These are phyloP conservation scores for Globia sparganii DNA, from an alignment of 2,888 invertebrate species.

Conservation along the genomic window DNA sequence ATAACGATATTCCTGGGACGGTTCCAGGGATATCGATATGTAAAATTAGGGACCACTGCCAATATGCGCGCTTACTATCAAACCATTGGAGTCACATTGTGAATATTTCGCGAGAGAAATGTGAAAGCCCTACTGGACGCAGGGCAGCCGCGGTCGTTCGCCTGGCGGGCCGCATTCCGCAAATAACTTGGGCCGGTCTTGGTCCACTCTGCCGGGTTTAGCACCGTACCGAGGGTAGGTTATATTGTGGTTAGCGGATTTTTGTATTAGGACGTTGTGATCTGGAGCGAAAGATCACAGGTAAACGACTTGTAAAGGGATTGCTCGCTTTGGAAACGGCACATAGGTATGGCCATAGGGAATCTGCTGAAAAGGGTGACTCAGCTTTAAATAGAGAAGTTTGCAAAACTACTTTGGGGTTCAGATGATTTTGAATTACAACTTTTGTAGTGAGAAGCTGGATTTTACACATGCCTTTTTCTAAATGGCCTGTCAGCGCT, in stretches of 20 bases:
- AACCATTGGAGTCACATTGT: slow-evolving; percentile 10
- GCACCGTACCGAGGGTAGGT: slow-evolving; percentile 32
- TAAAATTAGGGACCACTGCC: no score
- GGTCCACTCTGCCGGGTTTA: slow-evolving; percentile 49
- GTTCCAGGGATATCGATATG: no score
- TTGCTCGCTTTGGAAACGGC: background rate
- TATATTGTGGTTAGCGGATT: slow-evolving; percentile 39
- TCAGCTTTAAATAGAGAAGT: background rate
- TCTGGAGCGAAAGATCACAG: slow-evolving; percentile 12
- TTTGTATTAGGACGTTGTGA: slow-evolving; percentile 39
- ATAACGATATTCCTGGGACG: background rate
- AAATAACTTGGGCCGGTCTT: slow-evolving; percentile 51
- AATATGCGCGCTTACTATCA: slow-evolving; percentile 12
- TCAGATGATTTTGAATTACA: background rate
- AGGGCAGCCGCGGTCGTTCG: slow-evolving; percentile 68
- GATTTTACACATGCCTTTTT: background rate
- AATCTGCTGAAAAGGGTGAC: background rate
- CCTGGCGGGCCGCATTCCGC: slow-evolving; percentile 64
- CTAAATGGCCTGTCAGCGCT: background rate
- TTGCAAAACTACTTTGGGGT: background rate
- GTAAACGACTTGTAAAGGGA: slow-evolving; percentile 2
- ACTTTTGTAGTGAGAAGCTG: background rate
- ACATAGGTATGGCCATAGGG: background rate
- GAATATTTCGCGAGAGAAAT: slow-evolving; percentile 62
- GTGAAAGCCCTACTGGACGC: slow-evolving; percentile 69